phyloP scores from a whole-genome alignment of 2,888 invertebrate genomes.

The Dendrolimus pini region DNA sequence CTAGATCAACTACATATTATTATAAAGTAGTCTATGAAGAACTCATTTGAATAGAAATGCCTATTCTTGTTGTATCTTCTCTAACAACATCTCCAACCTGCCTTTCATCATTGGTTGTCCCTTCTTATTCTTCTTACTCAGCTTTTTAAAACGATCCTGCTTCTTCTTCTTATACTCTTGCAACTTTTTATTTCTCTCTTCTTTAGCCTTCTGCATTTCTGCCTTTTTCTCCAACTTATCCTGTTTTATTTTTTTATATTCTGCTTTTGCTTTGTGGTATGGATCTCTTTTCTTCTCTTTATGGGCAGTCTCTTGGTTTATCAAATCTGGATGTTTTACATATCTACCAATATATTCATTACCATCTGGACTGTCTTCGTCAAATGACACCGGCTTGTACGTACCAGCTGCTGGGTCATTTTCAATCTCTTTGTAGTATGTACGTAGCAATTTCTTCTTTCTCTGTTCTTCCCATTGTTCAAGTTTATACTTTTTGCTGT shows the following conservation, averaged over 20 bases:
- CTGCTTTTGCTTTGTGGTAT: conserved; percentile 70
- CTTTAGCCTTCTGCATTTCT: conserved; percentile 61
- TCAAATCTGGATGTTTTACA: conserved; percentile 59
- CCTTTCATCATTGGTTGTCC: conserved; percentile 93
- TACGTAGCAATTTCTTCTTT: conserved; percentile 73
- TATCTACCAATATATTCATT: conserved; percentile 40
- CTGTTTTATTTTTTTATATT: conserved; percentile 71
- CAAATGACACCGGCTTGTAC: conserved; percentile 69
- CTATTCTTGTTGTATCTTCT: conserved; percentile 80
- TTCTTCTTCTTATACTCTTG: conserved; percentile 83
- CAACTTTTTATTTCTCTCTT: conserved; percentile 79
- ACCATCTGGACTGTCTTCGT: conserved; percentile 54
- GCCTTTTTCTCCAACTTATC: conserved; percentile 71
- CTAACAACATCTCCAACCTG: conserved; percentile 84
- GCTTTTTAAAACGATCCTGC: conserved; percentile 80
- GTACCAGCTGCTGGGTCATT: conserved; percentile 57
- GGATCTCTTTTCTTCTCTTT: conserved; percentile 48
- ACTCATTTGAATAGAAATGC: too few species aligned
- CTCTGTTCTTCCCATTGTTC: conserved; percentile 81
- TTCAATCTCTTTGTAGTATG: conserved; percentile 75
- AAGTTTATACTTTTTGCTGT: conserved; percentile 82
- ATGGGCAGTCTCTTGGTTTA: conserved; percentile 33
- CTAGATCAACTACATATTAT: too few species aligned
- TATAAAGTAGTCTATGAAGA: too few species aligned
- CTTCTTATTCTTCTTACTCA: conserved; percentile 85